Conservation (phyloP, 35 echinoderm and acorn worm genomes). For the Apostichopus japonicus region DNA sequence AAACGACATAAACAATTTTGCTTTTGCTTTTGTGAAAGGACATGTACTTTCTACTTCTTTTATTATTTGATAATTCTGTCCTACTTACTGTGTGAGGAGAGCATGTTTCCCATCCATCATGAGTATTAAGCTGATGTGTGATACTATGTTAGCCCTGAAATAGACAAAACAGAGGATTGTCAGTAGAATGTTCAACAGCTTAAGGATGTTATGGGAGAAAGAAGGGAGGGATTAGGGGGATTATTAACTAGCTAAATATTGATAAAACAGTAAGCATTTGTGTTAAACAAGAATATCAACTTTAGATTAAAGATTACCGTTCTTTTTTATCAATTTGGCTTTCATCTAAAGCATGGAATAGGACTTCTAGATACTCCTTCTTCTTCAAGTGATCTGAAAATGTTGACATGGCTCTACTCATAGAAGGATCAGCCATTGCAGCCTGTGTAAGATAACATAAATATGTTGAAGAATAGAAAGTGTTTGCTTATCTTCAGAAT, state of each 20-base stretch:
- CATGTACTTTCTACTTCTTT: too few species aligned
- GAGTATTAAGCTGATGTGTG: neutral
- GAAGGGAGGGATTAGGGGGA: too few species aligned
- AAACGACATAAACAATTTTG: too few species aligned
- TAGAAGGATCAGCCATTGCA: neutral
- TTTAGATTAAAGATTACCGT: neutral
- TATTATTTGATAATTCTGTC: too few species aligned
- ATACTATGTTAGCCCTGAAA: conserved; percentile 1
- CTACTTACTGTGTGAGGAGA: neutral
- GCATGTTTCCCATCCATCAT: neutral
- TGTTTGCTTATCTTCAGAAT: too few species aligned
- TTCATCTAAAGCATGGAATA: neutral
- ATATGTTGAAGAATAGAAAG: too few species aligned
- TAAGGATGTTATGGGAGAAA: too few species aligned
- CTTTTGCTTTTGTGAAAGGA: too few species aligned
- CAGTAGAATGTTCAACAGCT: too few species aligned
- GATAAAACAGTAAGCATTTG: too few species aligned
- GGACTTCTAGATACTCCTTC: neutral
- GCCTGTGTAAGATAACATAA: neutral
- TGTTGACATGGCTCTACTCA: neutral
- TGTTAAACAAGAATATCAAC: too few species aligned
- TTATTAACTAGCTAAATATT: too few species aligned
- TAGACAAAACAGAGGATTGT: neutral
- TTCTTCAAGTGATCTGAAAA: neutral
- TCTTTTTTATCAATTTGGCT: neutral